Conservation (phyloP, 1,140 invertebrate genomes). For the Dendroctonus ponderosae region DNA sequence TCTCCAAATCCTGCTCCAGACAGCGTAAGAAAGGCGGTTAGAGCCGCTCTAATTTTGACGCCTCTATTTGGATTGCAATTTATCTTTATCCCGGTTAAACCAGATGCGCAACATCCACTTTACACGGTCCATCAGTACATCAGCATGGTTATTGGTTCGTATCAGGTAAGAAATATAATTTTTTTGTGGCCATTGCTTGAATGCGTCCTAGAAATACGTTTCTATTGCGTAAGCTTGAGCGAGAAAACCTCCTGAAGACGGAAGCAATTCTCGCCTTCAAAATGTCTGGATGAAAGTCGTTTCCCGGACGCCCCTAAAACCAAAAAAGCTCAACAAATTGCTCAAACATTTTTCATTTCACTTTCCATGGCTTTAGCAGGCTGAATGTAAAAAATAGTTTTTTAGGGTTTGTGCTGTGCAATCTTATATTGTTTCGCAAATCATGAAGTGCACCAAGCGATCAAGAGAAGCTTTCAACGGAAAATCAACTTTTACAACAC, state of each 20-base stretch:
- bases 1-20: slow-evolving; percentile 57
- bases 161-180: not conserved
- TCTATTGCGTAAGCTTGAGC: no score
- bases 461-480: slow-evolving; percentile 40
- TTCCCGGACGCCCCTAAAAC: no score
- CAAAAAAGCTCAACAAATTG: no score
- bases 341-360: no score
- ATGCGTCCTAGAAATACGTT: no score
- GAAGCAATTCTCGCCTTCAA: no score
- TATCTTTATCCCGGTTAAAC: slow-evolving; percentile 76
- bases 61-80: slow-evolving; percentile 77
- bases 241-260: no score
- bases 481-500: slow-evolving; percentile 3
- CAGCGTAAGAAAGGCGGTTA: slow-evolving; percentile 54
- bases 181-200: no score
- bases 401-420: slow-evolving; percentile 78
- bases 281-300: no score
- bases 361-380: no score
- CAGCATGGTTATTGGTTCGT: slow-evolving; percentile 70
- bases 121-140: slow-evolving; percentile 73
- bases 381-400: no score
- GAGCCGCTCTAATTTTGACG: slow-evolving; percentile 79
- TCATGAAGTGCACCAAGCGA: slow-evolving; percentile 69
- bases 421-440: slow-evolving; percentile 89
- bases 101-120: slow-evolving; percentile 60